Conservation (phyloP, 2,888 invertebrate genomes). For the Tachystola acroxantha region DNA sequence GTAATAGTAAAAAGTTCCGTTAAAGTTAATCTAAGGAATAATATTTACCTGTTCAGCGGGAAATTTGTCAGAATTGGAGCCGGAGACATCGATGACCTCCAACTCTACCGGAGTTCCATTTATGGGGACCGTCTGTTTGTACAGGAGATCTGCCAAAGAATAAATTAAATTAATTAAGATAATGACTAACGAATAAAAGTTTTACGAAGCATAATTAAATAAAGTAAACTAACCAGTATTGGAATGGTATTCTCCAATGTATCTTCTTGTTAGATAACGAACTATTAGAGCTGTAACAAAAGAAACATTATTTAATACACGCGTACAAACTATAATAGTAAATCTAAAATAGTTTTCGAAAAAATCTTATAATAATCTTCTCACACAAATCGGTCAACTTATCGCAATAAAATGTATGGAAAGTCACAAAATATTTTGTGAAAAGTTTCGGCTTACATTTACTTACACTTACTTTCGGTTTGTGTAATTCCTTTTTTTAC, state of each 20-base stretch:
- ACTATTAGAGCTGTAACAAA: constrained; percentile 84
- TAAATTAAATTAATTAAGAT: constrained; percentile 29
- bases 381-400: too few species aligned
- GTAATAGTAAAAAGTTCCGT: too few species aligned
- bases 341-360: too few species aligned
- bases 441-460: too few species aligned
- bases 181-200: too few species aligned
- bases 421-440: too few species aligned
- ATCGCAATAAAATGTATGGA: too few species aligned
- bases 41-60: constrained; percentile 76
- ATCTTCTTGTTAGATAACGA: constrained; percentile 86
- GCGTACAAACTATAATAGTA: too few species aligned
- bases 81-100: constrained; percentile 88
- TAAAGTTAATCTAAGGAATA: too few species aligned
- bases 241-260: constrained; percentile 89
- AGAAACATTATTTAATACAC: constrained; percentile 3
- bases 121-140: constrained; percentile 85
- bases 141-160: constrained; percentile 87
- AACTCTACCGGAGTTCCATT: constrained; percentile 85
- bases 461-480: too few species aligned
- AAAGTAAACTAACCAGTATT: constrained; percentile 81
- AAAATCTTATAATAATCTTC: too few species aligned
- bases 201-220: not conserved
- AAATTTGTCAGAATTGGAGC: constrained; percentile 81
- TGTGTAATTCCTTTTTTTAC: too few species aligned